Evolutionary conservation across 1,140 invertebrate genomes (phyloP), one percentile per base, ranked within the genome.

Genomic region (Hirudo medicinalis): DNA sequence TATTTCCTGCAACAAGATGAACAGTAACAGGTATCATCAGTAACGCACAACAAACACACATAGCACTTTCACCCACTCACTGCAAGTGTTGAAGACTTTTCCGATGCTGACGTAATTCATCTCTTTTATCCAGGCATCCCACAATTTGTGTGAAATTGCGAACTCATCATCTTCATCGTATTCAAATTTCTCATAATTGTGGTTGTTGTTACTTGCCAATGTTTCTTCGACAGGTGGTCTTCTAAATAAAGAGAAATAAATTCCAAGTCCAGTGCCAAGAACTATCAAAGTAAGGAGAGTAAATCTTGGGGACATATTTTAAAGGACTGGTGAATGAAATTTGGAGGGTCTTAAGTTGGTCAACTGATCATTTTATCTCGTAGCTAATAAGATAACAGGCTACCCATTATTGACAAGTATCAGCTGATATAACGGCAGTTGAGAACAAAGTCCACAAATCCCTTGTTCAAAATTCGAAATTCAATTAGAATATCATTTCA

Each of bases 91-190:
- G 69, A 72, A 77, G 13, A 77, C 40, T 29, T 76, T 74, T 54
- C 76, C 76, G 22, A 77, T 76, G 43, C 74, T 75, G 8, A 77
- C 76, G 67, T 72, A 76, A 29, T 75, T 72, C 71, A 76, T 74
- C 17, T 68, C 60, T 60, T 72, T 73, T 13, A 77, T 73, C 25
- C 72, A 77, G 2, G 66, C 70, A 25, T 74, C 69, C 76, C 76
- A 77, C 32, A 19, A 27, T 17, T 32, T 70, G 22, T 63, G 22
- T 63, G 57, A 63, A 22, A 13, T 63, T 32, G 29, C 17, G 11
- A 22, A 22, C 19, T 63, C 57, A 15, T 63, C 57, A 5, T 71
- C 57, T 22, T 71, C 54, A 43, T 74, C 72, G 25, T 72, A 54
- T 8, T 73, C 66, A 49, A 49, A 49, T 1, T 49, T 11, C 25